A percentile compares a stretch with the other conserved stretches of the same genome.
Evolutionary conservation across 2,888 invertebrate genomes (phyloP).

Genomic region (Drosophila kuntzei): DNA sequence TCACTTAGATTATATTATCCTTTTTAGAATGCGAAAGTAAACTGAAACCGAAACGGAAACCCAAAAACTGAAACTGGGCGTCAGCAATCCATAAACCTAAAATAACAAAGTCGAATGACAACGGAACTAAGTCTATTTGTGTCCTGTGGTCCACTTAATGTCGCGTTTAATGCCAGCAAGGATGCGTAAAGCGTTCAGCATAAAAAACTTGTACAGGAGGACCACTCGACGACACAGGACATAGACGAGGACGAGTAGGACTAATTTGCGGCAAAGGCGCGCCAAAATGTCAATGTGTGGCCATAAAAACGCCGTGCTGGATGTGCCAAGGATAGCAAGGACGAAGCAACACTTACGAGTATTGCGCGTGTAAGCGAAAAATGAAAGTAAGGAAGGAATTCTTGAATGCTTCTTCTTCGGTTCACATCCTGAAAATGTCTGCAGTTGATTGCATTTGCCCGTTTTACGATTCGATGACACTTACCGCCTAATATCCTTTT

Average conservation of each 20-base stretch:
- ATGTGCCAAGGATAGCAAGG: slow-evolving; percentile 26
- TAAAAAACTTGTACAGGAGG: slow-evolving; percentile 61
- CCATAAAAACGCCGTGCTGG: slow-evolving; percentile 60
- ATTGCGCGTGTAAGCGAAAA: slow-evolving; percentile 79
- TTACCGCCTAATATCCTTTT: slow-evolving; percentile 77
- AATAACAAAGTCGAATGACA: slow-evolving; percentile 56
- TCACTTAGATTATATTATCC: slow-evolving; percentile 66
- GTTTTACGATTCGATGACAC: slow-evolving; percentile 78
- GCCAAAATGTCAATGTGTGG: slow-evolving; percentile 71
- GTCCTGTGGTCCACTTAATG: slow-evolving; percentile 57
- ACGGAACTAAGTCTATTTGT: slow-evolving; percentile 37
- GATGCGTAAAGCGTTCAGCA: slow-evolving; percentile 73
- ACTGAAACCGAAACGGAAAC: slow-evolving; percentile 15
- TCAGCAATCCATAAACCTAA: slow-evolving; percentile 59
- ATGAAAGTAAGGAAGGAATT: slow-evolving; percentile 5
- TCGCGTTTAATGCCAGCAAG: slow-evolving; percentile 66
- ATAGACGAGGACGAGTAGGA: slow-evolving; percentile 25
- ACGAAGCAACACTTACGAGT: slow-evolving; percentile 52
- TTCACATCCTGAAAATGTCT: slow-evolving; percentile 56
- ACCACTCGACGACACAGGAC: slow-evolving; percentile 38
- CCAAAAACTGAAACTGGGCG: slow-evolving; percentile 32
- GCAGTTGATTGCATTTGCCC: slow-evolving; percentile 76
- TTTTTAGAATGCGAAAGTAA: slow-evolving; percentile 48
- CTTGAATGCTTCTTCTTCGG: slow-evolving; percentile 7
- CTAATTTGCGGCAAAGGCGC: slow-evolving; percentile 72